Conservation (phyloP, 2,797 vertebrate species). For the Centropyge bicolor region DNA sequence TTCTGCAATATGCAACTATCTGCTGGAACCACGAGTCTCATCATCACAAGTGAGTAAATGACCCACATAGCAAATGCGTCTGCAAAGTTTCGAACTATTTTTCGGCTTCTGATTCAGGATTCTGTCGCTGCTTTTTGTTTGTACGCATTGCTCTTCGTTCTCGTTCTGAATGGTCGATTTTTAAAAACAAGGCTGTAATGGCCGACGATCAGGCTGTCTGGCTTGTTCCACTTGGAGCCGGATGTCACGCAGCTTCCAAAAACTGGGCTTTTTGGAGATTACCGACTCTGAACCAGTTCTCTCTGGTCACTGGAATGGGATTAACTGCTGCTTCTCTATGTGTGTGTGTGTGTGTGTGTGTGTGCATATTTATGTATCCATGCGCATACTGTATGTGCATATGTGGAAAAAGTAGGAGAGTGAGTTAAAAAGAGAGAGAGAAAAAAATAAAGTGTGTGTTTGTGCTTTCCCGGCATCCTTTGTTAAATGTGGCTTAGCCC, state of each 20-base stretch:
- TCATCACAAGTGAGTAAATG: not conserved
- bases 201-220: constrained; percentile 47
- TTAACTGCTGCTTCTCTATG: constrained; percentile 73
- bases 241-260: constrained; percentile 80
- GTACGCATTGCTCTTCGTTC: not conserved
- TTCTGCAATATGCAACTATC: too few relatives aligned
- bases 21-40: too few relatives aligned
- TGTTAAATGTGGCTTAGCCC: constrained; percentile 74
- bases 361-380: constrained; percentile 36
- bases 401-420: constrained; percentile 58
- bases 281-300: constrained; percentile 84
- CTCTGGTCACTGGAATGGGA: constrained; percentile 85
- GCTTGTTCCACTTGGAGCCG: constrained; percentile 73
- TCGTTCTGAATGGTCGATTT: constrained; percentile 30
- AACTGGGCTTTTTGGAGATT: constrained; percentile 85
- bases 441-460: constrained; percentile 40
- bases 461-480: constrained; percentile 68
- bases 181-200: constrained; percentile 36
- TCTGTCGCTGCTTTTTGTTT: constrained; percentile 3
- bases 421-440: constrained; percentile 1
- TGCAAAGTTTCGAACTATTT: not conserved
- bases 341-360: constrained; percentile 49
- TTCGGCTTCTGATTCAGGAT: not conserved
- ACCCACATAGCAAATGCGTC: not conserved
- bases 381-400: constrained; percentile 44